Base-by-base conservation (phyloP, 2,888 invertebrate species). In the Anthophora plumipes region DNA sequence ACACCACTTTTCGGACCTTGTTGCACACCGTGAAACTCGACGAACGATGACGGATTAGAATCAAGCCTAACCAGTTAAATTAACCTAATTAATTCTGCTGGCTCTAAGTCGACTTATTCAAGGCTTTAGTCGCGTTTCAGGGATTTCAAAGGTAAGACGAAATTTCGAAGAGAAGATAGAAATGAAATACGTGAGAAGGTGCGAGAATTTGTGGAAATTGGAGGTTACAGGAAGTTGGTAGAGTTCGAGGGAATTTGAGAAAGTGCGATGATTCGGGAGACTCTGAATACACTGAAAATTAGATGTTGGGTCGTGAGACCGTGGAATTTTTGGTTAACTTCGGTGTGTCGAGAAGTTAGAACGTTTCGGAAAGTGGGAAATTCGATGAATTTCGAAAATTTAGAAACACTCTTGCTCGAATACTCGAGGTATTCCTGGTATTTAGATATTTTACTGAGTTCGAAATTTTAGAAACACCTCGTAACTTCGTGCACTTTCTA, bases 21-120 rank as follows among this genome's bases (percentile, higher is more conserved):
- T 78, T 80, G 68, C 31, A 41, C 20, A 9, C 37, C 22, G 9
- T n/a, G 22, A 31, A 14, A n/a, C 20, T 31, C 25, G 4, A 4
- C 9, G 43, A 31, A 57, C 50, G 17, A n/a, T 14, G 50, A 17
- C n/a, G 77, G 12, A 25, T 66, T n/a, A 7, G 52, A 50, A 59
- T 20, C 50, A 31, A 31, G 7, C 7, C 31, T 39, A 43, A 17
- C 14, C 7, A 20, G 14, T 63, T 9, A 54, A 48, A 76, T 64
- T 63, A 48, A 39, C 39, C 39, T 76, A 72, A 77, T 77, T 77
- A 60, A 73, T 66, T 20, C n/a, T n/a, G 17, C 4, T 31, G 4
- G 14, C 20, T 50, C n/a, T 11, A 39, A 46, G n/a, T 25, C 4
- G 8, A 20, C 14, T 25, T 4, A 14, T 12, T 17, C 9, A 5